A percentile compares a stretch with the other conserved stretches of the same genome.
phyloP scores from a whole-genome alignment of 2,797 vertebrate species.

The Melanotaenia parkinsoni region DNA sequence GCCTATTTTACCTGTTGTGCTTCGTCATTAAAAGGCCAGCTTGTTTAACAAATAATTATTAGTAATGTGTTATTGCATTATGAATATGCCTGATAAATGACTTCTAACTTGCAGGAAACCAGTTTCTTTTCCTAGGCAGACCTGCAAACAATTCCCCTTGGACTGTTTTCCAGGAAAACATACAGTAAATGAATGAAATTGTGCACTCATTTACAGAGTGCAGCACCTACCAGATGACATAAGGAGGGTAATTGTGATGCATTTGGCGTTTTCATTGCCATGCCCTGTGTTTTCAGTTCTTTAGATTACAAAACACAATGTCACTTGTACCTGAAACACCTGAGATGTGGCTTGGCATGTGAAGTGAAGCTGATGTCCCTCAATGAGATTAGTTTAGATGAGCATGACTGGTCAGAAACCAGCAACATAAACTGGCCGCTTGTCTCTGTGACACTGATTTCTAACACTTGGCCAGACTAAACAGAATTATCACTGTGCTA shows the following conservation, averaged over 20 bases:
- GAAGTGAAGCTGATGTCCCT: constrained; percentile 48
- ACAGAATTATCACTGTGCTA: constrained; percentile 44
- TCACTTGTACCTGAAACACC: constrained; percentile 55
- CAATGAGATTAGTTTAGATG: constrained; percentile 56
- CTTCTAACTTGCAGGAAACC: constrained; percentile 40
- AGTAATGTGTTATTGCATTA: constrained; percentile 18
- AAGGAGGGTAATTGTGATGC: constrained; percentile 59
- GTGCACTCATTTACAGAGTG: constrained; percentile 39
- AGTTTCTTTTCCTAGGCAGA: constrained; percentile 33
- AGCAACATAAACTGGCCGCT: constrained; percentile 45
- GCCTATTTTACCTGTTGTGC: constrained; percentile 13
- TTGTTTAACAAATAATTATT: neutral
- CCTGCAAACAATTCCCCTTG: constrained; percentile 47
- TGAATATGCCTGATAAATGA: constrained; percentile 40
- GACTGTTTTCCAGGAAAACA: constrained; percentile 52
- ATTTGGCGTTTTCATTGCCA: constrained; percentile 50
- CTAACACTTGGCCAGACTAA: constrained; percentile 55
- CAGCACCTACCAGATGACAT: constrained; percentile 58
- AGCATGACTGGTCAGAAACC: constrained; percentile 62
- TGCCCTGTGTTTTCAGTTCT: constrained; percentile 52
- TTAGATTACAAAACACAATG: constrained; percentile 44
- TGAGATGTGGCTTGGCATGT: constrained; percentile 58
- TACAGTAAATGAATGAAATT: constrained; percentile 54
- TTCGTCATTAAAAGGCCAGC: neutral
- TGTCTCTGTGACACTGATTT: constrained; percentile 43